phyloP scores from a whole-genome alignment of 2,797 vertebrate genomes.

The Myotis pilosus region DNA sequence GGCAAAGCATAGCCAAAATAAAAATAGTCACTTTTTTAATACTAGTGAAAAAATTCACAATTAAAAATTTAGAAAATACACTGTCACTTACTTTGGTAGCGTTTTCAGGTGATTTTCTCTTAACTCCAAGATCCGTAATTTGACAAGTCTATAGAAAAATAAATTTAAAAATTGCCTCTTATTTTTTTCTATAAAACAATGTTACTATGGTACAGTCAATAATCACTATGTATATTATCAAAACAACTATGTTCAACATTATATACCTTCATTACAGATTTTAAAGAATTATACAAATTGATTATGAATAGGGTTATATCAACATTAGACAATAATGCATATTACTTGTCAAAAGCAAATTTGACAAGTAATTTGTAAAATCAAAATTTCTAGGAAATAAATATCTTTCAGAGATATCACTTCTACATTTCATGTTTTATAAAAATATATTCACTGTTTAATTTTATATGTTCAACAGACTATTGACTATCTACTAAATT shows the following conservation, averaged over 20 bases:
- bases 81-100: conserved; percentile 97
- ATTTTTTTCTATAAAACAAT: neutral
- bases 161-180: conserved; percentile 41
- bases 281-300: neutral
- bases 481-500: neutral
- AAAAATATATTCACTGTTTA: neutral
- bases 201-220: neutral
- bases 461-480: neutral
- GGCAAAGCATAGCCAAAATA: neutral
- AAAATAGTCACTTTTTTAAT: neutral
- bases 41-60: neutral
- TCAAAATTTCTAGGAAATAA: conserved; percentile 6
- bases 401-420: neutral
- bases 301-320: neutral
- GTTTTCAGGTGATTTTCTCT: conserved; percentile 99
- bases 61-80: neutral
- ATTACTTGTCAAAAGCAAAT: neutral
- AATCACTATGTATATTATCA: neutral
- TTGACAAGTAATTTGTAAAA: neutral
- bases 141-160: conserved; percentile 90
- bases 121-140: conserved; percentile 98
- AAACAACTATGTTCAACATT: neutral
- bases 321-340: neutral
- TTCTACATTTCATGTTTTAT: neutral
- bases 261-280: neutral